These are phyloP conservation scores for Volucella inflata DNA, from an alignment of 2,888 invertebrate species.

Conservation along the genomic window DNA sequence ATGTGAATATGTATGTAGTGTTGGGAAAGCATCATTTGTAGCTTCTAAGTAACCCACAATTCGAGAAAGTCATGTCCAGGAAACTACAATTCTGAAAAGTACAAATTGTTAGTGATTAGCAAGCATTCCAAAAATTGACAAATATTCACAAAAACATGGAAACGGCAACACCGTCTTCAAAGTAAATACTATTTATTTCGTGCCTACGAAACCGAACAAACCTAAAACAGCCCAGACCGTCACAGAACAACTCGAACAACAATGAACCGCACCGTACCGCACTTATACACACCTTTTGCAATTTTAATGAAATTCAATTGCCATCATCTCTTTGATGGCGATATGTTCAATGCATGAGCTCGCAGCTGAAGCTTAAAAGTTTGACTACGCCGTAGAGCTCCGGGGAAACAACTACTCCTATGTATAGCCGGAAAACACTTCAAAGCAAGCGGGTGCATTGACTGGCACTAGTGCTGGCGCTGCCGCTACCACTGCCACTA, in stretches of 20 bases:
- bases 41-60: no score
- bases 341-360: conserved; percentile 33
- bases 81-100: no score
- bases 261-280: conserved; percentile 7
- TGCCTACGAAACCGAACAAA: conserved; percentile 2
- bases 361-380: conserved; percentile 19
- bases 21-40: no score
- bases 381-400: neutral
- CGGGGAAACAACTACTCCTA: neutral
- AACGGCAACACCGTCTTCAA: no score
- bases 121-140: no score
- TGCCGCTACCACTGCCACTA: no score
- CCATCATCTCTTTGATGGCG: conserved; percentile 43
- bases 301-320: conserved; percentile 54
- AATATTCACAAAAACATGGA: no score
- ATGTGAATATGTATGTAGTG: no score
- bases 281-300: conserved; percentile 30
- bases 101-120: no score
- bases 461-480: neutral
- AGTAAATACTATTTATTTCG: conserved; percentile 31
- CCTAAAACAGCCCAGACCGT: neutral
- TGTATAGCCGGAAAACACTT: neutral
- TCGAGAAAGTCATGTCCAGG: no score
- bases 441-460: conserved; percentile 27
- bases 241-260: neutral